Conservation (phyloP, 1,140 invertebrate species). For the Drosophila parabipectinata region DNA sequence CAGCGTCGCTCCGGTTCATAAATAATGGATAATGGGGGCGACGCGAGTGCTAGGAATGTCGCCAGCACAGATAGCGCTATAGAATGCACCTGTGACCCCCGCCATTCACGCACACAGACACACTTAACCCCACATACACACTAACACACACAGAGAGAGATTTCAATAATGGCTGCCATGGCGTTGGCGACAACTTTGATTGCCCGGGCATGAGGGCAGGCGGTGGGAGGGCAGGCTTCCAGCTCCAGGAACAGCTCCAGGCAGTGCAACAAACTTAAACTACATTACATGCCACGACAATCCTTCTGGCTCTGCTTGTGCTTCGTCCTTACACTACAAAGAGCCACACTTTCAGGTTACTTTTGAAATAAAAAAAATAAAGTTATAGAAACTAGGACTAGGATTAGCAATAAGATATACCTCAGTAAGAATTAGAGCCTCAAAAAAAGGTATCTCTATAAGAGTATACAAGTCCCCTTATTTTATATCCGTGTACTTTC, state of each 20-base stretch:
- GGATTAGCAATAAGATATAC: too few relatives aligned
- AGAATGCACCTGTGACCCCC: slow-evolving; percentile 49
- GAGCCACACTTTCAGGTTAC: background rate
- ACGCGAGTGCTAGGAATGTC: slow-evolving; percentile 11
- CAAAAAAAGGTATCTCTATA: too few relatives aligned
- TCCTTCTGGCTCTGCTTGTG: background rate
- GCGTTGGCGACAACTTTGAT: slow-evolving; percentile 44
- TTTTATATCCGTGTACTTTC: background rate
- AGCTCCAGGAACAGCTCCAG: slow-evolving; percentile 7
- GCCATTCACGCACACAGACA: background rate
- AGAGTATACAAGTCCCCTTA: background rate
- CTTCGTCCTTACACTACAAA: background rate
- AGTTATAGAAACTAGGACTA: too few relatives aligned
- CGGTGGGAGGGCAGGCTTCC: background rate
- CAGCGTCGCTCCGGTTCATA: slow-evolving; percentile 53
- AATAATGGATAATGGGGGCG: slow-evolving; percentile 75
- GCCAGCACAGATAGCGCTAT: background rate
- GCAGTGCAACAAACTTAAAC: slow-evolving; percentile 35
- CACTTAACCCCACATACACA: background rate
- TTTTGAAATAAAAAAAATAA: background rate
- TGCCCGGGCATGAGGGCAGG: slow-evolving; percentile 11
- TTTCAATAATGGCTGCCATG: slow-evolving; percentile 50
- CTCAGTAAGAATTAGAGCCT: too few relatives aligned
- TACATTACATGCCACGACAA: slow-evolving; percentile 15
- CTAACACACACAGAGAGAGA: background rate